Evolutionary conservation across 2,888 invertebrate species (phyloP), one percentile per base, ranked within the genome.

Genomic region (Chaitophorus viminalis): DNA sequence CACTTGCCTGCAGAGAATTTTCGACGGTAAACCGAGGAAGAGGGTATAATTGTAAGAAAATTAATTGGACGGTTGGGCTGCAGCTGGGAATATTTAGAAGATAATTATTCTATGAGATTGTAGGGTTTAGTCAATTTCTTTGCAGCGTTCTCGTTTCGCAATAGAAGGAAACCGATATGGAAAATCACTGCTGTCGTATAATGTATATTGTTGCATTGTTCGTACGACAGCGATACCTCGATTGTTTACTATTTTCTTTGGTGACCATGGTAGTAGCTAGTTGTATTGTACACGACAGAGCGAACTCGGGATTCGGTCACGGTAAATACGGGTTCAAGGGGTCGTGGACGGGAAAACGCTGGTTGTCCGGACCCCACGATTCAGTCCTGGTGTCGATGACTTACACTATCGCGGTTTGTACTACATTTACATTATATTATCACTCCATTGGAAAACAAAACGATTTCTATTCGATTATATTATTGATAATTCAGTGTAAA

Each of bases 231-330:
- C 25, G 8, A 18, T 21, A 31, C 3, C 14, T 11, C 9, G 54
- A 72, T 82, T 75, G 60, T 83, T 83, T 83, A 83, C 65, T 25
- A 72, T 83, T 75, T 83, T 75, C 31, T 83, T 74, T 75, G 83
- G 74, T 29, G 52, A 54, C 54, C 21, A 21, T 21, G 1, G 54
- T 17, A 17, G 52, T 14, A 17, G 11, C 11, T 17, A 2, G 54
- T 39, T 39, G 36, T 39, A 54, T 21, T 21, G 54, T 18, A 0
- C 46, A 9, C 46, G 5, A 46, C 11, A 5, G 36, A 9, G 9
- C 46, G 46, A 39, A 39, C 36, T 39, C 36, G 36, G 36, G 4
- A 39, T 39, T 39, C 39, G 39, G 54, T 54, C 54, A 25, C 60
- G 60, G 60, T 60, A 60, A 21, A 60, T 25, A 60, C 17, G 54